Evolutionary conservation across 1,140 invertebrate species (phyloP), one percentile per base, ranked within the genome.

Genomic region (Trichonephila clavata): DNA sequence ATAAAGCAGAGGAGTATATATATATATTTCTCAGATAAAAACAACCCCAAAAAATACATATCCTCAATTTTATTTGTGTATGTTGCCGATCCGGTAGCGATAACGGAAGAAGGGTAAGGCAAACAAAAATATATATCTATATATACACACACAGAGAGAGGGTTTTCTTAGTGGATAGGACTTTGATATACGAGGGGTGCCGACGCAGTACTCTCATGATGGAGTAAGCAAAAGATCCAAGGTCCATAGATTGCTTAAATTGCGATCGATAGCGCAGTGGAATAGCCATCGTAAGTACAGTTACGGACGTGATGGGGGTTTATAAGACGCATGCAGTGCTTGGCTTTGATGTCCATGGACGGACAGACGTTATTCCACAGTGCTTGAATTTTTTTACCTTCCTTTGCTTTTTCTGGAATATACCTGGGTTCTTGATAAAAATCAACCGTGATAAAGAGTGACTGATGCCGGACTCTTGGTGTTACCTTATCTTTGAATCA

Each of bases 161-260:
- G 24, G 71, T 90, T 90, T 90, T 81, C 89, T 90, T 90, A 90
- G 77, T 61, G 89, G 89, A 90, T 90, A 83, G 89, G 71, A 90
- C 89, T 90, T 90, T 90, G 89, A 90, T 90, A 83, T 90, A 90
- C 71, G 89, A 81, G 2, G 60, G 27, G 18, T 39, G 59, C 50
- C 71, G 27, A 60, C 43, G 16, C 27, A n/a, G 24, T 21, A 81
- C 39, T 24, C 77, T 32, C 57, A 27, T 81, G 71, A 63, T 80
- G 63, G 57, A 90, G 71, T 81, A 80, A 90, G 77, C 71, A 90
- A 81, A 81, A 90, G 77, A 24, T 65, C 43, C 21, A n/a, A 39
- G 77, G 89, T 61, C 89, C 77, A 81, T 90, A 77, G 87, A 90
- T 90, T 90, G 71, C 71, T 90, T 90, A 90, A 90, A 90, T 90